These are phyloP conservation scores for Scrobipalpa costella DNA, from an alignment of 2,888 invertebrate species.

Conservation along the genomic window DNA sequence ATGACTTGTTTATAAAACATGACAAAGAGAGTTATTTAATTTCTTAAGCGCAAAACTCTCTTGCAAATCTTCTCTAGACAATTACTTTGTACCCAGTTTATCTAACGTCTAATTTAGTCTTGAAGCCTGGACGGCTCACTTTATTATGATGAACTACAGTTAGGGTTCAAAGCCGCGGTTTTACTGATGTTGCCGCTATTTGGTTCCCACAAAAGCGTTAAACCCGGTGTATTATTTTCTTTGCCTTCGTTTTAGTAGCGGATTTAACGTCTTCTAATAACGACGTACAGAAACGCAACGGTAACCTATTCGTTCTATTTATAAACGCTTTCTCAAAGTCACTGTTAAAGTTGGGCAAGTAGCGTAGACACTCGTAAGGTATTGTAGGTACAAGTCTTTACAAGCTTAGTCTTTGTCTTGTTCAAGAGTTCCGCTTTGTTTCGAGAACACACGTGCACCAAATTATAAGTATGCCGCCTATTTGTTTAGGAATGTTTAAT, in stretches of 20 bases:
- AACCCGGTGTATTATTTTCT: conserved; percentile 11
- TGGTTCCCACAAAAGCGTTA: conserved; percentile 18
- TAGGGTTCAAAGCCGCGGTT: conserved; percentile 14
- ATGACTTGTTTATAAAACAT: no score
- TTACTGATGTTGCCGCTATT: conserved; percentile 5
- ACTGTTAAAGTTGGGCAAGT: neutral
- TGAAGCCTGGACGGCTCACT: conserved; percentile 15
- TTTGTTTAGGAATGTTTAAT: conserved; percentile 3
- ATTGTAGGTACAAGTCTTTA: neutral
- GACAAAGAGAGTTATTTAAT: no score
- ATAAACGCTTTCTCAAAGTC: neutral
- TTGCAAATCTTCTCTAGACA: neutral
- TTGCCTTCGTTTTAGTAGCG: neutral
- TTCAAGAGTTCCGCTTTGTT: conserved; percentile 1
- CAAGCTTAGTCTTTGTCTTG: neutral
- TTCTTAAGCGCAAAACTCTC: no score
- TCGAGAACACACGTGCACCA: conserved; percentile 1
- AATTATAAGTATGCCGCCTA: neutral
- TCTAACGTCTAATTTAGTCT: conserved; percentile 6
- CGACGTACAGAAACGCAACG: neutral
- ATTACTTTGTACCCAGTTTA: neutral
- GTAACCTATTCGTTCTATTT: conserved; percentile 8
- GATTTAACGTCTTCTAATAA: neutral
- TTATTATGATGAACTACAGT: conserved; percentile 19
- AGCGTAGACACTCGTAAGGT: neutral